These are phyloP conservation scores for Tiliqua scincoides DNA, from an alignment of 2,113 vertebrate species.

Conservation along the genomic window DNA sequence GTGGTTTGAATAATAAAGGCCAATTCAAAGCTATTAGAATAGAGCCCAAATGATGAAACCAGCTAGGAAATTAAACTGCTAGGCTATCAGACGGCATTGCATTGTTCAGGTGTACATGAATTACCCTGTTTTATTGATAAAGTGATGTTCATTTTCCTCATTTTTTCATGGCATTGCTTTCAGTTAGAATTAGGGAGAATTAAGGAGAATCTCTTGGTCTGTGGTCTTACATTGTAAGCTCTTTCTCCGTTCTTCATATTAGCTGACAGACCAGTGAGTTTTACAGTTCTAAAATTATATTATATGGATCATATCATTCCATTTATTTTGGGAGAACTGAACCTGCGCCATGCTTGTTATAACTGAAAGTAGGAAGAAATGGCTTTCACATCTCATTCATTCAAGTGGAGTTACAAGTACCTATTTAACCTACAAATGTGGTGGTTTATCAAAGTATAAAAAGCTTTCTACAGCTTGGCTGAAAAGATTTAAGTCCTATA, in stretches of 20 bases:
- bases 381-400: conserved; percentile 66
- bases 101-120: conserved; percentile 7
- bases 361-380: conserved; percentile 63
- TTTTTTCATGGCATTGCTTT: conserved; percentile 46
- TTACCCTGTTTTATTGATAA: conserved; percentile 33
- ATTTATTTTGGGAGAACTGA: conserved; percentile 48
- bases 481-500: conserved; percentile 48
- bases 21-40: neutral
- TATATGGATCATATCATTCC: conserved; percentile 47
- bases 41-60: neutral
- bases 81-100: conserved; percentile 25
- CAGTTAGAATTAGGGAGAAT: conserved; percentile 47
- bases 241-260: conserved; percentile 43
- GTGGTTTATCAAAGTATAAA: conserved; percentile 50
- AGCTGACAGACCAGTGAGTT: conserved; percentile 53
- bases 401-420: conserved; percentile 54
- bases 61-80: conserved; percentile 9
- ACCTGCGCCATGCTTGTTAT: conserved; percentile 58
- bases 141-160: conserved; percentile 31
- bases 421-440: conserved; percentile 65
- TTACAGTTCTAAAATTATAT: conserved; percentile 59
- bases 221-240: conserved; percentile 1
- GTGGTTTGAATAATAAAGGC: neutral
- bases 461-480: conserved; percentile 59
- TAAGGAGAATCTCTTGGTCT: conserved; percentile 42